phyloP scores from a whole-genome alignment of 1,140 invertebrate species.

The Contarinia nasturtii region DNA sequence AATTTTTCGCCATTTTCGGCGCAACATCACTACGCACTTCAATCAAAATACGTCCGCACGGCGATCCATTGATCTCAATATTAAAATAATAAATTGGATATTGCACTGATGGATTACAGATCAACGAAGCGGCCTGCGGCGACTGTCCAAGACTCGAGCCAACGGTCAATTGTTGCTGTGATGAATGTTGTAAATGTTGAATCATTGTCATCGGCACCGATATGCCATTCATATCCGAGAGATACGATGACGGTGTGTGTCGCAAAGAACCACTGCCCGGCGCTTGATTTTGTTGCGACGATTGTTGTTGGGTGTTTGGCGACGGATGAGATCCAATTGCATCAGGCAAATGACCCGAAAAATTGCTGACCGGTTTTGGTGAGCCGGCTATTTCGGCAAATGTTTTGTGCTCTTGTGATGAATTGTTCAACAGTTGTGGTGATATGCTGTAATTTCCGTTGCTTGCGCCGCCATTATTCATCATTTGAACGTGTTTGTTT shows the following conservation, averaged over 20 bases:
- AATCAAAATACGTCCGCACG: slow-evolving; percentile 55
- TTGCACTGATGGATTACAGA: slow-evolving; percentile 26
- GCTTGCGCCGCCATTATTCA: neutral
- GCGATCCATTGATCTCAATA: slow-evolving; percentile 49
- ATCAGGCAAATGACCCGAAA: slow-evolving; percentile 1
- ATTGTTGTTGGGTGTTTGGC: neutral
- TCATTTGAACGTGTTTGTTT: slow-evolving; percentile 22
- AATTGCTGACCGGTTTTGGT: slow-evolving; percentile 3
- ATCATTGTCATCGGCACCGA: slow-evolving; percentile 2
- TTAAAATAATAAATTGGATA: slow-evolving; percentile 59
- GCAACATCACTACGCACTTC: slow-evolving; percentile 69
- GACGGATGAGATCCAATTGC: slow-evolving; percentile 1
- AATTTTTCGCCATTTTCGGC: slow-evolving; percentile 83
- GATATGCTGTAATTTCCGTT: neutral
- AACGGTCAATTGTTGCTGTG: slow-evolving; percentile 2
- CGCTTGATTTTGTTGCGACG: slow-evolving; percentile 5
- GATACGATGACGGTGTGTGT: neutral
- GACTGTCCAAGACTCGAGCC: slow-evolving; percentile 11
- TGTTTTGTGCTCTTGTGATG: neutral
- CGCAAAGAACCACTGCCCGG: neutral
- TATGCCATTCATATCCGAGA: slow-evolving; percentile 3
- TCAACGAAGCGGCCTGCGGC: slow-evolving; percentile 21
- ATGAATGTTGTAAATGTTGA: slow-evolving; percentile 1
- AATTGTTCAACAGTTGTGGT: neutral
- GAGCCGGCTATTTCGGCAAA: slow-evolving; percentile 1